A percentile compares a stretch with the other conserved stretches of the same genome.
Conservation (phyloP, 2,113 vertebrate genomes). For the Gnathonemus longibarbis region DNA sequence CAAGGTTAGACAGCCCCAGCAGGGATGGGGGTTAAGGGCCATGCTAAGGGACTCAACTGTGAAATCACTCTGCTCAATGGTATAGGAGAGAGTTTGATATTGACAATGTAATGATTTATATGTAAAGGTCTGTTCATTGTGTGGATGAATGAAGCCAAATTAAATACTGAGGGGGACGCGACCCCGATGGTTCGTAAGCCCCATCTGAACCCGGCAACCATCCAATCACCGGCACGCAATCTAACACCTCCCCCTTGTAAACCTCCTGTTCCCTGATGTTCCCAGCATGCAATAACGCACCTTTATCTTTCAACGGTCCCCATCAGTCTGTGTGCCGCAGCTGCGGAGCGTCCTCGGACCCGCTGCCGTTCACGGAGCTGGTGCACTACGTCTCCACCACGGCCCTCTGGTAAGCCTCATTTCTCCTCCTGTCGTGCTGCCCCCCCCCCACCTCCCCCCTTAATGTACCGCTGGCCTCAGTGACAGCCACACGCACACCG, state of each 20-base stretch:
- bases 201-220: neutral
- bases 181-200: neutral
- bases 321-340: constrained; percentile 85
- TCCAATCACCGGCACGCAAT: neutral
- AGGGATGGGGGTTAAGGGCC: neutral
- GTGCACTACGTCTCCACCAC: constrained; percentile 97
- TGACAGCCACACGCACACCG: neutral
- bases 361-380: constrained; percentile 88
- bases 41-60: neutral
- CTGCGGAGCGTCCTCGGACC: constrained; percentile 92
- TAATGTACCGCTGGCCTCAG: neutral
- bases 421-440: neutral
- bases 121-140: neutral
- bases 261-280: neutral
- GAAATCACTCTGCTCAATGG: neutral
- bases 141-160: neutral
- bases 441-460: too few relatives aligned
- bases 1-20: neutral
- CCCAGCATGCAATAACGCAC: neutral
- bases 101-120: neutral
- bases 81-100: neutral
- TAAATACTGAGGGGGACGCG: neutral
- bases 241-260: neutral
- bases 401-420: constrained; percentile 80
- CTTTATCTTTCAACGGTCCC: constrained; percentile 17